Base-by-base conservation (phyloP, 2,888 invertebrate genomes). In the Pollenia griseotomentosa region DNA sequence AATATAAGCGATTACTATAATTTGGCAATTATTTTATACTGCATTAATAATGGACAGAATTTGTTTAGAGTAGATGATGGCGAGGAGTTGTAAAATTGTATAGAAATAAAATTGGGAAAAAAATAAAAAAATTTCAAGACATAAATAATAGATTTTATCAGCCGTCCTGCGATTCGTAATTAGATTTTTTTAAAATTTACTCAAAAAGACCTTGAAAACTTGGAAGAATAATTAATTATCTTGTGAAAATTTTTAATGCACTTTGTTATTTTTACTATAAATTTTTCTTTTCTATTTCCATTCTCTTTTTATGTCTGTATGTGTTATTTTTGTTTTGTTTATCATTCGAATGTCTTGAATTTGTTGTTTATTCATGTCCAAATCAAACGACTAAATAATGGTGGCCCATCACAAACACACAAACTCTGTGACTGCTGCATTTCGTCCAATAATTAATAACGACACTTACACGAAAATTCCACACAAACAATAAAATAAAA, bases 31-130 rank as follows among this genome's bases (percentile, higher is more conserved):
- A 82, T 93, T 86, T 90, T 93, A 57, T 90, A 90, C 80, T 42
- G 90, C 4, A 84, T 93, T 40, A 93, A 93, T 87, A 90, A 89
- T 78, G 92, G 92, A 83, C 79, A 81, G 74, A 92, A 92, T 90
- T 90, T 91, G 66, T 91, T 93, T 82, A 74, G 86, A 63, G 70
- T 89, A 87, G 93, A 93, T 89, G 89, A 83, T 88, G 88, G 89
- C 40, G 91, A 92, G 79, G 93, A 89, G 85, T 75, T 79, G 11
- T 61, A 85, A 65, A 16, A 14, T 46, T n/a, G 14, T 23, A 2
- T 23, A 23, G 1, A 23, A 23, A 23, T 23, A 23, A 23, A 2
- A 23, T 23, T 23, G 2, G 23, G 23, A 3, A 23, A 23, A 42
- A 46, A 6, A 10, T 48, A 23, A 53, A 12, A 53, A n/a, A 65